A percentile compares a stretch with the other conserved stretches of the same genome.
Conservation (phyloP, 2,888 invertebrate species). For the Bursaphelenchus okinawaensis region DNA sequence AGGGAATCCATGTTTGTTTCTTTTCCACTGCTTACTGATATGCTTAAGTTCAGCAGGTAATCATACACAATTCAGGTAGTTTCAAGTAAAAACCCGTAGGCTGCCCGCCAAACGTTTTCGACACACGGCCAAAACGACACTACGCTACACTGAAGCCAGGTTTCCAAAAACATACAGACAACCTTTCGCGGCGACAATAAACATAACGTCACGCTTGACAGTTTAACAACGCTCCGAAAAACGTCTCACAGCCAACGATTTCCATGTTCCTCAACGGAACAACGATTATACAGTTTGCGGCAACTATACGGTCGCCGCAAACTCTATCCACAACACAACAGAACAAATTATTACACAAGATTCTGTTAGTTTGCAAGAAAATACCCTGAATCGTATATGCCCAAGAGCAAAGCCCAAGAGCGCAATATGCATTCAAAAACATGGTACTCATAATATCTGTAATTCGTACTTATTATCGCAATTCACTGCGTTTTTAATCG, state of each 20-base stretch:
- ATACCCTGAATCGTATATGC: slow-evolving; percentile 59
- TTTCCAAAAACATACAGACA: not conserved
- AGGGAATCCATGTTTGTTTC: slow-evolving; percentile 67
- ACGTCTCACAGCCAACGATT: not conserved
- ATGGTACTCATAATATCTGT: slow-evolving; percentile 64
- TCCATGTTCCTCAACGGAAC: not conserved
- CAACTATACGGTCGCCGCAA: not conserved
- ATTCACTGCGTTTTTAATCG: slow-evolving; percentile 61
- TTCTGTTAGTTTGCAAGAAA: not conserved
- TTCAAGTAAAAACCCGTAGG: not conserved
- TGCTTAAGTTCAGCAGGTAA: slow-evolving; percentile 66
- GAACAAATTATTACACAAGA: not conserved
- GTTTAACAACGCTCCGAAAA: not conserved
- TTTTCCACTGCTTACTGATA: slow-evolving; percentile 71
- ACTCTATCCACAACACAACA: not conserved
- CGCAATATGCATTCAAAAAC: slow-evolving; percentile 61
- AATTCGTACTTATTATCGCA: slow-evolving; percentile 60
- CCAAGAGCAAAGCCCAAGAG: slow-evolving; percentile 46
- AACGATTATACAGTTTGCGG: slow-evolving; percentile 5
- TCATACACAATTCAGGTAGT: slow-evolving; percentile 34
- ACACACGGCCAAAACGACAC: not conserved
- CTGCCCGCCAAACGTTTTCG: not conserved
- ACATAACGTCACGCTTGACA: not conserved
- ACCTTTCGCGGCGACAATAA: not conserved
- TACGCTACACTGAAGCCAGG: not conserved